A percentile compares a stretch with the other conserved stretches of the same genome.
Conservation (phyloP, 2,888 invertebrate genomes). For the Marasmarcha lunaedactyla region DNA sequence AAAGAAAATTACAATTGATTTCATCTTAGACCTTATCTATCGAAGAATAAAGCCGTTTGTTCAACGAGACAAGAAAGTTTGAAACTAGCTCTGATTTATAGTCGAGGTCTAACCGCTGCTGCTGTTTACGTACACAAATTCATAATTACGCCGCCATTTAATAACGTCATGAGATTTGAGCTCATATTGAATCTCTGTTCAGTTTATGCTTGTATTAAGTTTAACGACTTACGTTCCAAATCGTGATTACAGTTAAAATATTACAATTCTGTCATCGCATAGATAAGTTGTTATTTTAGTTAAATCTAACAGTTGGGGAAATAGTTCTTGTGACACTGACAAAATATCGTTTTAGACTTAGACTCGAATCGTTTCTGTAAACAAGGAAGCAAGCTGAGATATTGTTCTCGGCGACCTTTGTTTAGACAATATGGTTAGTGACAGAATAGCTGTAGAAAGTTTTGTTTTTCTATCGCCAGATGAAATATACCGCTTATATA, state of each 20-base stretch:
- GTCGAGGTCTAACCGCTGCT: slow-evolving; percentile 21
- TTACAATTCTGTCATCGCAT: too few species aligned
- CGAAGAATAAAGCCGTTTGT: slow-evolving; percentile 33
- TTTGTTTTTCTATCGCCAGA: too few species aligned
- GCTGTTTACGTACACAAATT: slow-evolving; percentile 31
- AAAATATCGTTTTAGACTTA: neutral
- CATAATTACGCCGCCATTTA: slow-evolving; percentile 21
- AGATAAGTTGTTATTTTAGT: too few species aligned
- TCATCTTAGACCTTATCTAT: neutral
- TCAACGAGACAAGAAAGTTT: slow-evolving; percentile 20
- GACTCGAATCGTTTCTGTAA: neutral
- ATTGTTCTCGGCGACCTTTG: neutral
- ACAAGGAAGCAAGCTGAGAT: neutral
- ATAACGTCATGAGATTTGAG: slow-evolving; percentile 9
- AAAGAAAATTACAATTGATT: neutral
- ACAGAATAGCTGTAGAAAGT: neutral
- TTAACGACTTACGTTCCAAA: too few species aligned
- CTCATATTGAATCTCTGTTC: neutral
- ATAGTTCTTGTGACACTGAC: neutral
- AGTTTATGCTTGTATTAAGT: neutral
- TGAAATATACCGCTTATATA: neutral
- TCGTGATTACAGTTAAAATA: too few species aligned
- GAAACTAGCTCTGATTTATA: slow-evolving; percentile 58
- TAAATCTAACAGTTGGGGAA: too few species aligned
- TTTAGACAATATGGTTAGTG: neutral